phyloP scores from a whole-genome alignment of 2,888 invertebrate species.

The Camptogramma bilineatum region DNA sequence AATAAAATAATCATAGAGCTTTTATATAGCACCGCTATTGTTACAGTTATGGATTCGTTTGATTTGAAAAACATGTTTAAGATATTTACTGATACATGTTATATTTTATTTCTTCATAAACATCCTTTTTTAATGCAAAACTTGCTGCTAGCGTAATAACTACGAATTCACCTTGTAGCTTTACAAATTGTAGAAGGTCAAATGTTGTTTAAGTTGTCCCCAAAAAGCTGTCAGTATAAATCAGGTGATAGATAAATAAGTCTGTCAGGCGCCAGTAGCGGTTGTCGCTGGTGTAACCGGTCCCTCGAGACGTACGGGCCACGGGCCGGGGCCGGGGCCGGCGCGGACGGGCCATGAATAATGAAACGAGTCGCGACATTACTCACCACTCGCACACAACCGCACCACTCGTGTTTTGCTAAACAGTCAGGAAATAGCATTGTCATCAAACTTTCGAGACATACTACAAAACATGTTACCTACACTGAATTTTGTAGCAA shows the following conservation, averaged over 20 bases:
- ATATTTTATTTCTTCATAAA: no score
- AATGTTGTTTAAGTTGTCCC: no score
- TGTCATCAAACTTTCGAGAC: slow-evolving; percentile 9
- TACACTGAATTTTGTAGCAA: background rate
- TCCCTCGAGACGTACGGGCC: background rate
- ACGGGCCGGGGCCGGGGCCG: background rate
- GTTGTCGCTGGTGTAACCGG: background rate
- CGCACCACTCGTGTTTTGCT: slow-evolving; percentile 5
- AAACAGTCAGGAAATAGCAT: slow-evolving; percentile 13
- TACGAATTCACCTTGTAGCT: no score
- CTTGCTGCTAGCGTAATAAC: no score
- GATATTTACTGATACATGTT: no score
- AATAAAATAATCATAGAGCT: background rate
- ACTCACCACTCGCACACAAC: slow-evolving; percentile 5
- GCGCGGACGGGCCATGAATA: slow-evolving; percentile 19
- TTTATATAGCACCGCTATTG: background rate
- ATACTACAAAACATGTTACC: background rate
- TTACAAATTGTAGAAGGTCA: no score
- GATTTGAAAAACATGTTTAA: background rate
- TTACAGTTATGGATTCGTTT: background rate
- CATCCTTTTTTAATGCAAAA: no score
- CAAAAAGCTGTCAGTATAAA: slow-evolving; percentile 3
- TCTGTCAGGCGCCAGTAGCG: background rate
- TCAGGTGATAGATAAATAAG: slow-evolving; percentile 4
- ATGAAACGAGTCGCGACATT: slow-evolving; percentile 11